Percentiles rank a stretch among this genome's conserved stretches.
These are phyloP conservation scores for Anabas testudineus DNA, from an alignment of 2,797 vertebrate genomes.

Conservation along the genomic window DNA sequence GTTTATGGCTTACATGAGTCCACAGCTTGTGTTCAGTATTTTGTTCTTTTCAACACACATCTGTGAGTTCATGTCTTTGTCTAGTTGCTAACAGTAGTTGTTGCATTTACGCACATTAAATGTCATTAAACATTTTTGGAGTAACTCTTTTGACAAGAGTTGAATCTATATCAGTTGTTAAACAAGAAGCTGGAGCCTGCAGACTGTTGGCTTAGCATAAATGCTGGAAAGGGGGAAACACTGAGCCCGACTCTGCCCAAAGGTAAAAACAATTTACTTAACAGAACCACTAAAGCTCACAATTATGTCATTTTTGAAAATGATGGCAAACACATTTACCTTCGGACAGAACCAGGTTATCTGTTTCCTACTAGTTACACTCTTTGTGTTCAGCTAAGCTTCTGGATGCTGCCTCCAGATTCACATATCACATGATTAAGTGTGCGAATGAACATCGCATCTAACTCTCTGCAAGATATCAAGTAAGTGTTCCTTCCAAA, in stretches of 20 bases:
- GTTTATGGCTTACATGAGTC: slow-evolving; percentile 35
- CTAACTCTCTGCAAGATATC: slow-evolving; percentile 1
- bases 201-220: slow-evolving; percentile 1
- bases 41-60: slow-evolving; percentile 14
- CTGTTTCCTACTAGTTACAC: not conserved
- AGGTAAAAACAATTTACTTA: not conserved
- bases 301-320: not conserved
- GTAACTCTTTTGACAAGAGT: not conserved
- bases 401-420: not conserved
- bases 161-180: not conserved
- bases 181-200: not conserved
- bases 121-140: not conserved
- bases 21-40: slow-evolving; percentile 1
- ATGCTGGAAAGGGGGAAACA: not conserved
- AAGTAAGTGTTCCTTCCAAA: slow-evolving; percentile 22
- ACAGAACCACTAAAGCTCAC: not conserved
- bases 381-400: slow-evolving; percentile 16
- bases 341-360: not conserved
- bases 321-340: not conserved
- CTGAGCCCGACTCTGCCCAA: not conserved
- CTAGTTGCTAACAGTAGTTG: not conserved
- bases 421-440: not conserved
- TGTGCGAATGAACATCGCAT: not conserved
- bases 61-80: not conserved
- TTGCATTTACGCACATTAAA: not conserved